A percentile compares a stretch with the other conserved stretches of the same genome.
Evolutionary conservation across 2,888 invertebrate species (phyloP).

Genomic region (Latheticus oryzae): DNA sequence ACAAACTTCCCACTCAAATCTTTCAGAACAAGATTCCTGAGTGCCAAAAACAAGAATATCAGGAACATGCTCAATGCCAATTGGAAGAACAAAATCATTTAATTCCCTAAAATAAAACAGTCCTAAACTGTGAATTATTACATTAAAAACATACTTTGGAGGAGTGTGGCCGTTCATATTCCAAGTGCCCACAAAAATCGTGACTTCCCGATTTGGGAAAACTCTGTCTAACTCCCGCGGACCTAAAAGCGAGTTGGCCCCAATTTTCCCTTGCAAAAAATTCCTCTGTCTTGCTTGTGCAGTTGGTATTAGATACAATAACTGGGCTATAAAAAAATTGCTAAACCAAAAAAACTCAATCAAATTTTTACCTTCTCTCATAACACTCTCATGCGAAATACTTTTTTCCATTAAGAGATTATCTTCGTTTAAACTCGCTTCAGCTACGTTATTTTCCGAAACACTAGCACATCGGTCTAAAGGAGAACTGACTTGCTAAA

Average conservation of each 20-base stretch:
- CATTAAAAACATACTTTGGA: conserved; percentile 73
- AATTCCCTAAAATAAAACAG: conserved; percentile 75
- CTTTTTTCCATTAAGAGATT: conserved; percentile 57
- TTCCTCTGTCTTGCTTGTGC: conserved; percentile 86
- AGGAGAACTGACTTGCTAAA: conserved; percentile 33
- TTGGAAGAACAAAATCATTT: conserved; percentile 91
- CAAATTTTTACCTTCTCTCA: conserved; percentile 54
- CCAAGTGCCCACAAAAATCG: conserved; percentile 94
- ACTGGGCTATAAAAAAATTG: conserved; percentile 76
- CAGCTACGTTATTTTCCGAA: conserved; percentile 59
- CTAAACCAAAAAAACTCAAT: neutral
- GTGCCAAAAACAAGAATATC: conserved; percentile 94
- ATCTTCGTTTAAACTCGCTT: conserved; percentile 47
- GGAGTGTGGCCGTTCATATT: conserved; percentile 95
- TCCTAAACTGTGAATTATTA: no score
- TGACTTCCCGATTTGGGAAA: conserved; percentile 86
- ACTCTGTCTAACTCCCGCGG: conserved; percentile 87
- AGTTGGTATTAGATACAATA: conserved; percentile 83
- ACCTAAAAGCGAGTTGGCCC: conserved; percentile 85
- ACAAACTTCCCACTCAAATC: conserved; percentile 88
- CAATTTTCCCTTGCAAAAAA: conserved; percentile 82
- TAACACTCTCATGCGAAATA: conserved; percentile 62
- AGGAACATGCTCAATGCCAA: conserved; percentile 85
- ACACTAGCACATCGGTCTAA: conserved; percentile 52
- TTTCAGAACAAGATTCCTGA: conserved; percentile 91